Evolutionary conservation across 2,888 invertebrate species (phyloP).

Genomic region (Tupiocoris notatus): DNA sequence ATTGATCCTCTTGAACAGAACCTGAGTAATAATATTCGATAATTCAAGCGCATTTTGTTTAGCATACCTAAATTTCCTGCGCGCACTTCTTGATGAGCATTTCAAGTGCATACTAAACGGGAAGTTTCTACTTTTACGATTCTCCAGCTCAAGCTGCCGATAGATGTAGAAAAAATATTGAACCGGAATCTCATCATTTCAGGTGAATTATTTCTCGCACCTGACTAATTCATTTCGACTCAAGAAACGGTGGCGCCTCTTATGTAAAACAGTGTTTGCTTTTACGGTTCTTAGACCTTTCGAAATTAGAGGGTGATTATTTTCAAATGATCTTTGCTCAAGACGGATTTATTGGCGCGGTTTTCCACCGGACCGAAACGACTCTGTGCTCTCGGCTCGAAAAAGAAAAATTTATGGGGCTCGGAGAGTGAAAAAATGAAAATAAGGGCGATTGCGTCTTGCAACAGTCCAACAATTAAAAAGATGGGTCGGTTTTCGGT

Average conservation of each 20-base stretch:
- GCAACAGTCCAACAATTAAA: constrained; percentile 34
- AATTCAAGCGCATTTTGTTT: too few species aligned
- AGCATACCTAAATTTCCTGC: too few species aligned
- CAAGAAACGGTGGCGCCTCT: constrained; percentile 23
- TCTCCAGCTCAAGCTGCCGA: too few species aligned
- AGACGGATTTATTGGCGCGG: constrained; percentile 34
- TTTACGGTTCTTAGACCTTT: constrained; percentile 19
- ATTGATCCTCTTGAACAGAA: too few species aligned
- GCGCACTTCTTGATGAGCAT: too few species aligned
- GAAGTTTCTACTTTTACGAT: too few species aligned
- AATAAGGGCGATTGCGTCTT: background rate
- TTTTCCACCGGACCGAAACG: background rate
- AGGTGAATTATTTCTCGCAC: constrained; percentile 1
- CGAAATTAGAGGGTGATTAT: constrained; percentile 27
- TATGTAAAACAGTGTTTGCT: constrained; percentile 29
- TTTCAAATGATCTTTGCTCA: constrained; percentile 18
- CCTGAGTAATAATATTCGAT: too few species aligned
- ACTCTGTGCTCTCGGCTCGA: background rate
- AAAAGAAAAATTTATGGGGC: too few species aligned
- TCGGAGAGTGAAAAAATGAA: too few species aligned
- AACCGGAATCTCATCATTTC: too few species aligned
- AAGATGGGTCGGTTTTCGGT: constrained; percentile 17
- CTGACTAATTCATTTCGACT: constrained; percentile 33
- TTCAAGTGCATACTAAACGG: too few species aligned
- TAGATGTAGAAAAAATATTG: too few species aligned